A percentile compares a stretch with the other conserved stretches of the same genome.
Conservation (phyloP, 2,888 invertebrate species). For the Aphodius sticticus region DNA sequence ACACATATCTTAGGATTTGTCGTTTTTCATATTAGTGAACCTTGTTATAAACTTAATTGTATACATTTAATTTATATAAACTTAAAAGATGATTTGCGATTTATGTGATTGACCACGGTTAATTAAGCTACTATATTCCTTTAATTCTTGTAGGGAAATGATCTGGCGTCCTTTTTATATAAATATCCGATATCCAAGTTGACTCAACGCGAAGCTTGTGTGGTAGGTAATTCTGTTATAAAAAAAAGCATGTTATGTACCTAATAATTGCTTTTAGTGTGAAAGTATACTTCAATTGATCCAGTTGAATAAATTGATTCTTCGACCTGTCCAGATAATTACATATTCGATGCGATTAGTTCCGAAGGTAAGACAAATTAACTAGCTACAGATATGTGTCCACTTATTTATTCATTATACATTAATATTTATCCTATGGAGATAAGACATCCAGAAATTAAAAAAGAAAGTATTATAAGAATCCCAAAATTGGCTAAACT, state of each 20-base stretch:
- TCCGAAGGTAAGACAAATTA: background rate
- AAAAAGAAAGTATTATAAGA: no score
- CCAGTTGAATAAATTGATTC: background rate
- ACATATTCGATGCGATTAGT: background rate
- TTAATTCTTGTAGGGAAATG: background rate
- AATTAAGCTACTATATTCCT: background rate
- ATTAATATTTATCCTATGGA: no score
- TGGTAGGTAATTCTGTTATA: background rate
- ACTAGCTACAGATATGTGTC: no score
- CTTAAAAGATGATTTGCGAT: background rate
- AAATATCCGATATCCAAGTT: background rate
- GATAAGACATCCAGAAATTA: no score
- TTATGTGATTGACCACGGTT: no score
- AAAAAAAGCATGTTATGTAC: background rate
- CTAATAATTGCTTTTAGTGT: background rate
- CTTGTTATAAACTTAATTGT: background rate
- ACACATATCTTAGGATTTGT: no score
- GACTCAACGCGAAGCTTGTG: background rate
- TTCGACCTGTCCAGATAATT: background rate
- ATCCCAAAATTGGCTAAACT: no score
- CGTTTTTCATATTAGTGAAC: no score
- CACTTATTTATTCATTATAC: no score
- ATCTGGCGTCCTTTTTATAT: background rate
- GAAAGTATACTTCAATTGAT: background rate
- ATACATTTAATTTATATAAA: background rate